These are phyloP conservation scores for Calephelis perditalis DNA, from an alignment of 2,888 invertebrate species.

Conservation along the genomic window DNA sequence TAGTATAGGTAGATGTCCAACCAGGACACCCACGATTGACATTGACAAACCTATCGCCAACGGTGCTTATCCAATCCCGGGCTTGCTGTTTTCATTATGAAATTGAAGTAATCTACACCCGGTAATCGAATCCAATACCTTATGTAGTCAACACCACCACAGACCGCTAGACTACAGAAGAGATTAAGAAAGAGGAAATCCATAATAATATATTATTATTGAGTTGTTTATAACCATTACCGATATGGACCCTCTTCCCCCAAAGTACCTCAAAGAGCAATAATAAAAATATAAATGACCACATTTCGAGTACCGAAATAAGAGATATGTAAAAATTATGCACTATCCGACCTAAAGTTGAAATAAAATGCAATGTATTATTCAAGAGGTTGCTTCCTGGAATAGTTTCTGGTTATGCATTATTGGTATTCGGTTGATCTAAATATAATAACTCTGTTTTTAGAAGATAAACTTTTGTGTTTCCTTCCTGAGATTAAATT, in stretches of 20 bases:
- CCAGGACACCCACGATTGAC: too few relatives aligned
- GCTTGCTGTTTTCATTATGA: too few relatives aligned
- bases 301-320: conserved; percentile 20
- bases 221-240: neutral
- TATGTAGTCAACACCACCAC: too few relatives aligned
- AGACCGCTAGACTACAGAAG: too few relatives aligned
- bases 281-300: conserved; percentile 24
- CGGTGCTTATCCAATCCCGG: too few relatives aligned
- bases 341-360: conserved; percentile 58
- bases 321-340: conserved; percentile 65
- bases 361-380: conserved; percentile 66
- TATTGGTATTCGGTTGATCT: neutral
- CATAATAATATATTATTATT: neutral
- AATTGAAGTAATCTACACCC: too few relatives aligned
- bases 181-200: too few relatives aligned
- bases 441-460: conserved; percentile 1
- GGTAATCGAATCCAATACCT: too few relatives aligned
- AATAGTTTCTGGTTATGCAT: conserved; percentile 12
- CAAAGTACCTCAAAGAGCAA: conserved; percentile 18
- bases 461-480: neutral
- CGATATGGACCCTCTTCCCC: neutral
- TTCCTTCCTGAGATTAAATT: neutral
- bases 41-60: too few relatives aligned
- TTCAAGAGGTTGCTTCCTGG: conserved; percentile 42
- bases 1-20: too few relatives aligned